These are phyloP conservation scores for Labrus mixtus DNA, from an alignment of 2,113 vertebrate species.

Conservation along the genomic window DNA sequence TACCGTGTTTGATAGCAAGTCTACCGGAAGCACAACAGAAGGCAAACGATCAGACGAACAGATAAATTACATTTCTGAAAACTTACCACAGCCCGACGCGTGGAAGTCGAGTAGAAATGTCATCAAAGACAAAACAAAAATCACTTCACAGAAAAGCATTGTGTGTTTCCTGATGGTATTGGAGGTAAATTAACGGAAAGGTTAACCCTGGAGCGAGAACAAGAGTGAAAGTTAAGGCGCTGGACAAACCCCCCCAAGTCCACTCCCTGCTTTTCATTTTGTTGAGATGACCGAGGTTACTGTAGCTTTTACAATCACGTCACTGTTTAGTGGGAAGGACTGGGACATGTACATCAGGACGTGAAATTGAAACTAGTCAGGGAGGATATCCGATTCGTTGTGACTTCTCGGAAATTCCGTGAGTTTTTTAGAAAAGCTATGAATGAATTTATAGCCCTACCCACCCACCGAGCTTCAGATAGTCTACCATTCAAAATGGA, in stretches of 20 bases:
- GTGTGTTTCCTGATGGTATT: neutral
- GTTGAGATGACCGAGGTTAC: too few relatives aligned
- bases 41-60: too few relatives aligned
- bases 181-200: neutral
- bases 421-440: neutral
- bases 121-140: neutral
- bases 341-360: too few relatives aligned
- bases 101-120: neutral
- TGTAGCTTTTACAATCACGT: neutral
- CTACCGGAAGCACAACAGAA: too few relatives aligned
- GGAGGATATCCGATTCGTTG: neutral
- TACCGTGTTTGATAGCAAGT: too few relatives aligned
- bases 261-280: neutral
- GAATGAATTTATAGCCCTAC: neutral
- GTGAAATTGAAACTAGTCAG: neutral
- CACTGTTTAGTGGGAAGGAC: neutral
- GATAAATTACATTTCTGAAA: neutral
- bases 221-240: neutral
- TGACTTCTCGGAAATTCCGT: neutral
- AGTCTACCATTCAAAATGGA: neutral
- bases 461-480: neutral
- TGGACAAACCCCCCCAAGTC: neutral
- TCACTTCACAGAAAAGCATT: conserved; percentile 18
- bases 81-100: conserved; percentile 13
- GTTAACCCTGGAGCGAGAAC: neutral